Base-by-base conservation (phyloP, 2,797 vertebrate genomes). In the Bovichtus variegatus region DNA sequence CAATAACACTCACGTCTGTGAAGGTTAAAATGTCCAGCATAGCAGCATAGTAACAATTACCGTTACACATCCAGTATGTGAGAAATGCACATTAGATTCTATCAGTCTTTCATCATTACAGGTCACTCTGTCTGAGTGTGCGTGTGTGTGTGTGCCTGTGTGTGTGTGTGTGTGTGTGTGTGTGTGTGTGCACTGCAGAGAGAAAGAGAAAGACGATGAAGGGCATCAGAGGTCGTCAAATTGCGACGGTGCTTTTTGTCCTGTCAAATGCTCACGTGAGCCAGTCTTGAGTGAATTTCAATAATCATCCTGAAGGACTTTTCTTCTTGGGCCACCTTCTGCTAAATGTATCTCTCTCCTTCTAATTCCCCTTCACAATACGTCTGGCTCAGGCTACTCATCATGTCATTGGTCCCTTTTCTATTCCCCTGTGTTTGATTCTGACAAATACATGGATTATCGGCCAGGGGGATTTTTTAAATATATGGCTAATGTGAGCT, bases 381-480 rank as follows among this genome's bases (percentile, higher is more conserved):
- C 82, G 84, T 91, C 89, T 85, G 90, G 88, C 87, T 92, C 92
- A 61, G 88, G 82, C 91, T 92, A 73, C 90, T 93, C 92, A 93
- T 95, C 94, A 94, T 93, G 92, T 92, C 92, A 94, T 92, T 92
- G 92, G 88, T 91, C 87, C 84, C 86, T 89, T 93, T 94, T 94
- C 90, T 93, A 93, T 94, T 94, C 93, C 91, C 93, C 90, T 87
- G 91, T 95, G 94, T 95, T 95, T 95, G 95, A 96, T 95, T 96
- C 93, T 92, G 94, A 95, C 94, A 95, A 96, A 96, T 95, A 94
- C 91, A 89, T 63, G 93, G 95, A 96, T 96, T 96, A 95, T 95
- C 93, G 88, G 91, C 92, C 92, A 90, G 94, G 91, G 90, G 92
- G 88, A 92, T 93, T 93, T 95, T n/a, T 93, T 92, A 93, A 95